Conservation (phyloP, 2,888 invertebrate genomes). For the Tortricodes alternella region DNA sequence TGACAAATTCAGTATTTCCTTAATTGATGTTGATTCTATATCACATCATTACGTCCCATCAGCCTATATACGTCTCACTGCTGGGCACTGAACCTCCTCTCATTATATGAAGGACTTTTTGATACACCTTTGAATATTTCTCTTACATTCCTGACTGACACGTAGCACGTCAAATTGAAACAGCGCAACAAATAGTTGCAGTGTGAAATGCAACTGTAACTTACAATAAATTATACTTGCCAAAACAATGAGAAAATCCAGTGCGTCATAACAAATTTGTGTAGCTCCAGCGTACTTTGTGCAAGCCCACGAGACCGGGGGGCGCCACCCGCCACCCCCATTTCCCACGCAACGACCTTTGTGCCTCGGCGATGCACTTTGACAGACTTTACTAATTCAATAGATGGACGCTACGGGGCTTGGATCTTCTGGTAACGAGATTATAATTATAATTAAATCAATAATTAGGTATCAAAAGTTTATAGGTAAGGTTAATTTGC, state of each 20-base stretch:
- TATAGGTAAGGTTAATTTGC: too few relatives aligned
- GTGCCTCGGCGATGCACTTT: conserved; percentile 80
- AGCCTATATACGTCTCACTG: too few relatives aligned
- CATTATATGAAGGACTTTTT: too few relatives aligned
- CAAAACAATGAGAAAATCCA: conserved; percentile 55
- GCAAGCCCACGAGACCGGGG: conserved; percentile 63
- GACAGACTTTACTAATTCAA: conserved; percentile 82
- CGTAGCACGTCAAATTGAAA: not conserved
- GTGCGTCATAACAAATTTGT: conserved; percentile 82
- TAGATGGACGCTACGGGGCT: conserved; percentile 72
- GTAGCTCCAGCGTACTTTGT: conserved; percentile 71
- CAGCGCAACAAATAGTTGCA: not conserved
- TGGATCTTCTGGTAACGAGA: conserved; percentile 61
- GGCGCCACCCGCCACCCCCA: conserved; percentile 49
- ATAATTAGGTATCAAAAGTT: too few relatives aligned
- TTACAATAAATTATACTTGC: conserved; percentile 32
- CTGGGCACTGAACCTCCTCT: too few relatives aligned
- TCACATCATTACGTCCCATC: too few relatives aligned
- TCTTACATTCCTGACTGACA: not conserved
- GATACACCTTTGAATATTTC: too few relatives aligned
- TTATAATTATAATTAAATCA: too few relatives aligned
- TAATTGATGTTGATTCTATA: too few relatives aligned
- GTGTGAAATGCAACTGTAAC: conserved; percentile 8
- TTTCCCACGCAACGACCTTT: conserved; percentile 83
- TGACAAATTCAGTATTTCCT: too few relatives aligned